Percentiles rank a stretch among this genome's conserved stretches.
Evolutionary conservation across 2,888 invertebrate genomes (phyloP).

Genomic region (Tinea pellionella): DNA sequence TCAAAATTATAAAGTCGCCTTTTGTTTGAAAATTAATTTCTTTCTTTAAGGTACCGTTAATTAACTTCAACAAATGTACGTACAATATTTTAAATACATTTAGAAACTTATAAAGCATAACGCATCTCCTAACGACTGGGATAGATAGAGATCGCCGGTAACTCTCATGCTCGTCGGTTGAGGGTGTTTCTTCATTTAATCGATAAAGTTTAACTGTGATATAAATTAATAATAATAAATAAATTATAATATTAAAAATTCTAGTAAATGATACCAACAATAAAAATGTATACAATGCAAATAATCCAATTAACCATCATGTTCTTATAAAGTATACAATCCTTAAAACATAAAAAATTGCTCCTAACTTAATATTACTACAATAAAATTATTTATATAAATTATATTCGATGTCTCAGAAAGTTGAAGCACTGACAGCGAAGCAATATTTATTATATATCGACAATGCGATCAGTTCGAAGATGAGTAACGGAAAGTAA

Average conservation of each 20-base stretch:
- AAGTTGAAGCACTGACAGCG: conserved; percentile 5
- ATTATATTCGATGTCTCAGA: not conserved
- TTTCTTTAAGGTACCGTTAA: not conserved
- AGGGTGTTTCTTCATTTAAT: no score
- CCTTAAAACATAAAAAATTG: not conserved
- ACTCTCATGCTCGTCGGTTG: no score
- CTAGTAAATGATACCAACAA: not conserved
- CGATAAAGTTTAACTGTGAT: no score
- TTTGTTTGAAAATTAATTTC: not conserved
- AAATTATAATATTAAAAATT: no score
- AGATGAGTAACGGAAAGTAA: conserved; percentile 27
- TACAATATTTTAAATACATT: no score
- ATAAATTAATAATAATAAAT: no score
- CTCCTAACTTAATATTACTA: not conserved
- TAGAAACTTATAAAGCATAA: no score
- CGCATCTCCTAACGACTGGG: no score
- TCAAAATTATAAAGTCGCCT: conserved; percentile 6
- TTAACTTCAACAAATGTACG: not conserved
- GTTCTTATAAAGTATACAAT: not conserved
- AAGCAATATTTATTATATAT: conserved; percentile 19
- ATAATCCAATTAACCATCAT: not conserved
- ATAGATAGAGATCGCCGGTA: no score
- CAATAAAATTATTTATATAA: not conserved
- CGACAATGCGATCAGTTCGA: conserved; percentile 28
- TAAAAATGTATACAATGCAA: not conserved